phyloP scores from a whole-genome alignment of 2,797 vertebrate genomes.

The Fratercula arctica region DNA sequence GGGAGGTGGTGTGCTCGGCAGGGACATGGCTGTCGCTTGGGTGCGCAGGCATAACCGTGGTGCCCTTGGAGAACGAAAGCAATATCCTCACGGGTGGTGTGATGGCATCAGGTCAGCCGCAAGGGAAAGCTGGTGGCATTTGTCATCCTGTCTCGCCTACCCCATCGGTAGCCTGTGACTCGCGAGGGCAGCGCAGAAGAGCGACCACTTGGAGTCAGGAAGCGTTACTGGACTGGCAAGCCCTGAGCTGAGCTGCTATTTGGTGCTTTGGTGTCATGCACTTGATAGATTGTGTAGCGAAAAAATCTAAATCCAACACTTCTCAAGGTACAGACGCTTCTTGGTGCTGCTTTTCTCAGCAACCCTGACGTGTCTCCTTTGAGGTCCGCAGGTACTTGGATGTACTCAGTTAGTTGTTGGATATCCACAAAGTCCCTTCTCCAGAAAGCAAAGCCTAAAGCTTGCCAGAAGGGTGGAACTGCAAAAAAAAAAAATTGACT shows the following conservation, averaged over 20 bases:
- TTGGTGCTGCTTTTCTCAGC: neutral
- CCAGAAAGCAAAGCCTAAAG: neutral
- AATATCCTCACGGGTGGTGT: neutral
- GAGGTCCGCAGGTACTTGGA: neutral
- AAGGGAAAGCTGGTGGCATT: rapidly evolving
- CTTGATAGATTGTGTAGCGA: neutral
- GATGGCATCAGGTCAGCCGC: rapidly evolving
- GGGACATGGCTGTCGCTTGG: rapidly evolving
- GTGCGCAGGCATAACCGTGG: rapidly evolving
- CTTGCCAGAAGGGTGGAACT: neutral
- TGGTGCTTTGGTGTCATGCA: neutral
- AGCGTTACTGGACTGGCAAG: neutral
- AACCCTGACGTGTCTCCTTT: neutral
- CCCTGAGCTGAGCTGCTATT: neutral
- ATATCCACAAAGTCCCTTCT: neutral
- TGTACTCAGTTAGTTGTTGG: neutral
- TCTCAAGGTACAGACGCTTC: neutral
- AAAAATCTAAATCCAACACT: neutral
- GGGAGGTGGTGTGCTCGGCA: neutral
- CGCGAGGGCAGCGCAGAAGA: rapidly evolving
- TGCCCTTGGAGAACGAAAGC: neutral
- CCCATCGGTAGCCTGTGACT: neutral
- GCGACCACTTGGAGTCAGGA: neutral
- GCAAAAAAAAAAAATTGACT: neutral
- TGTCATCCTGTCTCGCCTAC: rapidly evolving